Evolutionary conservation across 2,888 invertebrate species (phyloP).

Genomic region (Phasia obesa): DNA sequence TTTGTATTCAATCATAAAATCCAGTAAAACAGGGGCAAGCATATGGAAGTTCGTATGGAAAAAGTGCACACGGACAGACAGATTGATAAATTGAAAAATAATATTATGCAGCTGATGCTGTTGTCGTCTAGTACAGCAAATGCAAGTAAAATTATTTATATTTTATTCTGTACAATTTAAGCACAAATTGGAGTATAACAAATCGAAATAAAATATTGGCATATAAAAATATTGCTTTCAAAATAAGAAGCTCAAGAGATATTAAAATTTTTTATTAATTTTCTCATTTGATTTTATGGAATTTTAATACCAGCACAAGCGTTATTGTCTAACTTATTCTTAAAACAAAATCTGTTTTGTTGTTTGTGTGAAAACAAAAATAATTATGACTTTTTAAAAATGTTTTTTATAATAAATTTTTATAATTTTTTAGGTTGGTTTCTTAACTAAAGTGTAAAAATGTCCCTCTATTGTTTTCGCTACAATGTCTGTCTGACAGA

Average conservation of each 20-base stretch:
- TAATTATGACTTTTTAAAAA: too few relatives aligned
- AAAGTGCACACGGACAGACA: background rate
- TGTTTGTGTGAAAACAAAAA: too few relatives aligned
- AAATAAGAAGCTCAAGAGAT: too few relatives aligned
- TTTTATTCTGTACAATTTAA: conserved; percentile 31
- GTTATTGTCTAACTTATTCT: too few relatives aligned
- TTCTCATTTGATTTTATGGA: too few relatives aligned
- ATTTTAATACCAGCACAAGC: too few relatives aligned
- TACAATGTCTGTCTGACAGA: too few relatives aligned
- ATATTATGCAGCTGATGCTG: conserved; percentile 62
- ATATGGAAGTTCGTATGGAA: background rate
- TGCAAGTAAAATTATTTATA: conserved; percentile 25
- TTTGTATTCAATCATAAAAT: conserved; percentile 55
- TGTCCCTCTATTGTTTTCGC: too few relatives aligned
- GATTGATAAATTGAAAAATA: conserved; percentile 64
- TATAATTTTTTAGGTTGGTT: background rate
- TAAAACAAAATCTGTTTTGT: too few relatives aligned
- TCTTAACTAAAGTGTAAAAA: too few relatives aligned
- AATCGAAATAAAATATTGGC: conserved; percentile 1
- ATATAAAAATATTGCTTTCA: background rate
- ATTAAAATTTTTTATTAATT: too few relatives aligned
- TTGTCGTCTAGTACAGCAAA: conserved; percentile 22
- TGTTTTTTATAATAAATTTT: too few relatives aligned
- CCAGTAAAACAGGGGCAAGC: background rate
- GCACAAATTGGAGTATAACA: conserved; percentile 23